Evolutionary conservation across 2,888 invertebrate species (phyloP).

Genomic region (Idaea dimidiata): DNA sequence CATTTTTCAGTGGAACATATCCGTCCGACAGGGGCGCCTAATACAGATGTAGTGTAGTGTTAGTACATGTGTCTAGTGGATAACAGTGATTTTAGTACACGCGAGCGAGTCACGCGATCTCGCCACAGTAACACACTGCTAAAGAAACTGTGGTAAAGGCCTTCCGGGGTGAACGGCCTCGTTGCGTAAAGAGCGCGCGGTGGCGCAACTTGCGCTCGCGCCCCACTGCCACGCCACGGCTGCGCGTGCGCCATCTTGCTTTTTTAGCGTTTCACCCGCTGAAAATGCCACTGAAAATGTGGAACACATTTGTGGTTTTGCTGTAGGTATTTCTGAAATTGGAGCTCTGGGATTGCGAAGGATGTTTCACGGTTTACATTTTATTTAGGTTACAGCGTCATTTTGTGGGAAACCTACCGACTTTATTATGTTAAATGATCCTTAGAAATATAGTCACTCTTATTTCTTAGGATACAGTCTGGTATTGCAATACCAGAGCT

Average conservation of each 20-base stretch:
- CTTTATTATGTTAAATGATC: not conserved
- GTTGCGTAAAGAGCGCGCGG: slow-evolving; percentile 73
- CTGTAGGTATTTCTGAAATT: slow-evolving; percentile 13
- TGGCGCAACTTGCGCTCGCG: slow-evolving; percentile 65
- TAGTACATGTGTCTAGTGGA: slow-evolving; percentile 28
- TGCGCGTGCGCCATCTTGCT: slow-evolving; percentile 52
- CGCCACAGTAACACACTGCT: slow-evolving; percentile 73
- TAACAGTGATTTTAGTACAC: slow-evolving; percentile 51
- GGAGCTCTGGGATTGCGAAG: not conserved
- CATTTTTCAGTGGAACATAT: slow-evolving; percentile 50
- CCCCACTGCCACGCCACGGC: slow-evolving; percentile 39
- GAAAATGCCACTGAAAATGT: slow-evolving; percentile 26
- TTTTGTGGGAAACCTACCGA: not conserved
- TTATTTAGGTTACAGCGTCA: not conserved
- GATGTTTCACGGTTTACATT: not conserved
- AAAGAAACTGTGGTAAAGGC: slow-evolving; percentile 78
- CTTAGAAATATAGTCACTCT: not conserved
- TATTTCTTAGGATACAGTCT: not conserved
- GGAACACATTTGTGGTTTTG: slow-evolving; percentile 29
- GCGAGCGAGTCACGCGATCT: slow-evolving; percentile 73
- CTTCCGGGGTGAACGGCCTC: slow-evolving; percentile 79
- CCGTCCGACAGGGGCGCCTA: slow-evolving; percentile 50
- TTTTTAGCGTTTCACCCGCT: slow-evolving; percentile 22
- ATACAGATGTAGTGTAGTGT: slow-evolving; percentile 11
- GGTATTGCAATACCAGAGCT: no score